phyloP scores from a whole-genome alignment of 2,797 vertebrate genomes.

The Paramormyrops hopkinsi region DNA sequence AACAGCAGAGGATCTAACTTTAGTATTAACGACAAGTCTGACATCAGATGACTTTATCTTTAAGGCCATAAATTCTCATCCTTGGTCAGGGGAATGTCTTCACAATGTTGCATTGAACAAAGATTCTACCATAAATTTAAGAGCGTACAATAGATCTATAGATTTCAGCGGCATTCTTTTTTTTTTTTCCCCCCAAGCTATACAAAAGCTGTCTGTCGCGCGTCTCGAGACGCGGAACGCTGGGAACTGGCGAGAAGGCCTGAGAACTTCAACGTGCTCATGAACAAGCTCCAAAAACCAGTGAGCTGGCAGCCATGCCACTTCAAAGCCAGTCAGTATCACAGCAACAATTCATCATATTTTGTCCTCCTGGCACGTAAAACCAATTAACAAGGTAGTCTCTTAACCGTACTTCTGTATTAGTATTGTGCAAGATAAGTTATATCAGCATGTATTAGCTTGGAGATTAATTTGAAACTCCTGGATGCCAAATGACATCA shows the following conservation, averaged over 20 bases:
- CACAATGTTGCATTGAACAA: neutral
- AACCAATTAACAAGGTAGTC: conserved; percentile 44
- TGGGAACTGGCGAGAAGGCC: neutral
- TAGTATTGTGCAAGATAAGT: conserved; percentile 36
- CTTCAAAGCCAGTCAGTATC: neutral
- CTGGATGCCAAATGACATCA: conserved; percentile 39
- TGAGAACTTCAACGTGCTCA: neutral
- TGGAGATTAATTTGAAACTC: conserved; percentile 28
- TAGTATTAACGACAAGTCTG: neutral
- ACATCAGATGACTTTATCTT: neutral
- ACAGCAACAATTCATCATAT: neutral
- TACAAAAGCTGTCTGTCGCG: neutral
- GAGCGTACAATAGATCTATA: neutral
- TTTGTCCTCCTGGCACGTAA: conserved; percentile 11
- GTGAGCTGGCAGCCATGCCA: neutral
- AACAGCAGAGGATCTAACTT: neutral
- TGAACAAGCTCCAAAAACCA: neutral
- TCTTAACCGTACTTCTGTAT: conserved; percentile 45
- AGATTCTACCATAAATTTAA: neutral
- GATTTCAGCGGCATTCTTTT: neutral
- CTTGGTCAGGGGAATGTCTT: neutral
- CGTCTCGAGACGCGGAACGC: neutral
- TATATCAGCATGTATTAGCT: conserved; percentile 48
- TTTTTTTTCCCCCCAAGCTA: neutral
- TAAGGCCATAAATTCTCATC: neutral